Percentiles rank a stretch among this genome's conserved stretches.
Evolutionary conservation across 2,113 vertebrate genomes (phyloP).

Genomic region (Todiramphus saurophagus): DNA sequence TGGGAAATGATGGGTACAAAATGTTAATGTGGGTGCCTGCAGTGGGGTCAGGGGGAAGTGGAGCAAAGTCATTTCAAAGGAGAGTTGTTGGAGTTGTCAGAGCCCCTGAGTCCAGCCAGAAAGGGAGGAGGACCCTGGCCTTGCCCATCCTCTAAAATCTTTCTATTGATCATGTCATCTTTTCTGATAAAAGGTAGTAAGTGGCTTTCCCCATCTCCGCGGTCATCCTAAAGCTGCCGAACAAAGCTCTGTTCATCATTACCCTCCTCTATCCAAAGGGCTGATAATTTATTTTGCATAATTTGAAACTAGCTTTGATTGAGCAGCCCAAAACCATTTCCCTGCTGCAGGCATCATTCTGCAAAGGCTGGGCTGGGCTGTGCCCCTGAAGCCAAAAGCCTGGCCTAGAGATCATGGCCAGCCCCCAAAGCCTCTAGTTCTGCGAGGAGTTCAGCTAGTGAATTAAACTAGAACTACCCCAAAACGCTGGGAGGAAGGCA

Average conservation of each 20-base stretch:
- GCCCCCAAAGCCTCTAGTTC: background rate
- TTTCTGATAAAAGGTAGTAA: background rate
- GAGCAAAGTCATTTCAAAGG: background rate
- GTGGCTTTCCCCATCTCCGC: fast-evolving
- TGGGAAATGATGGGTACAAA: background rate
- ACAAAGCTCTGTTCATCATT: background rate
- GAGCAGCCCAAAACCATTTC: background rate
- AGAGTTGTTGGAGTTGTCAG: background rate
- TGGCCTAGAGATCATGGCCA: background rate
- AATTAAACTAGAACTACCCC: background rate
- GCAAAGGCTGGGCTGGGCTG: background rate
- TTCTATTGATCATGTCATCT: background rate
- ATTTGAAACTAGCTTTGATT: background rate
- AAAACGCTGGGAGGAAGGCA: background rate
- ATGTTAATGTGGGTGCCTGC: background rate
- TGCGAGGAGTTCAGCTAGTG: background rate
- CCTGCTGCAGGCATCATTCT: background rate
- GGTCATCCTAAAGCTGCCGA: background rate
- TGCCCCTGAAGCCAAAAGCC: background rate
- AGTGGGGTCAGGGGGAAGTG: no score
- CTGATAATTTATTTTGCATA: background rate
- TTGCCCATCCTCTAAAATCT: background rate
- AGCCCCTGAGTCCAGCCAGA: no score
- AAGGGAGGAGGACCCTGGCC: background rate
- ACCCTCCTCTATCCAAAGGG: background rate